Percentiles rank a stretch among this genome's conserved stretches.
phyloP scores from a whole-genome alignment of 2,888 invertebrate genomes.

The Gryllus longicercus region DNA sequence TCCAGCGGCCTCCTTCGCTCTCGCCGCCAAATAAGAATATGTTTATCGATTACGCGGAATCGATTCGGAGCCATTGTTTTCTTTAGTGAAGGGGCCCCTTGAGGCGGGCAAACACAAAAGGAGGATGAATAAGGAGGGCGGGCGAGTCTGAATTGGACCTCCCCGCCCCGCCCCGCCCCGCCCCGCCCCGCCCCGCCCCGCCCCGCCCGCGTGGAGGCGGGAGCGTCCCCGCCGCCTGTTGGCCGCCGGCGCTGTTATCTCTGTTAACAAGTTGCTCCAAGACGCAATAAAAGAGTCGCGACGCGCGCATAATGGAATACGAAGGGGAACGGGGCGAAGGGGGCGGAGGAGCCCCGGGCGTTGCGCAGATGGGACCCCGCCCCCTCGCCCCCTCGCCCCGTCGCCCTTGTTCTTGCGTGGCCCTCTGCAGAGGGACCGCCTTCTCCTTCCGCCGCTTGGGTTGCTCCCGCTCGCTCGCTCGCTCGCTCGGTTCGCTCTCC shows the following conservation, averaged over 20 bases:
- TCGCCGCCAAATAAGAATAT: neutral
- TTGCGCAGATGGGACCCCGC: too few species aligned
- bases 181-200: too few species aligned
- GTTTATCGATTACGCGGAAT: neutral
- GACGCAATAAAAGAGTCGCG: neutral
- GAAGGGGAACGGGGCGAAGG: neutral
- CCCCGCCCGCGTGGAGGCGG: too few species aligned
- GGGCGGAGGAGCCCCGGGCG: too few species aligned
- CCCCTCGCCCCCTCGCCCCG: too few species aligned
- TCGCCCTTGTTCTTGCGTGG: too few species aligned
- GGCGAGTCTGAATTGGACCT: neutral
- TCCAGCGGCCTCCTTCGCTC: neutral
- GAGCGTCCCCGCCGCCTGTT: too few species aligned
- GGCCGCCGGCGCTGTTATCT: neutral
- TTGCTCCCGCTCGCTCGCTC: too few species aligned
- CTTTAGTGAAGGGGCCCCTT: neutral
- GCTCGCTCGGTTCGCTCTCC: too few species aligned
- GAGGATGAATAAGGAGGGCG: neutral
- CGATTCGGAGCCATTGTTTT: neutral
- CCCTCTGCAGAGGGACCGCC: too few species aligned
- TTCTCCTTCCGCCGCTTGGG: too few species aligned
- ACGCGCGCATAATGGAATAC: conserved; percentile 6
- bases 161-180: too few species aligned
- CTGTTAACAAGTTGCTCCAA: neutral
- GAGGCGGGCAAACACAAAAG: neutral